These are phyloP conservation scores for Schizopygopsis pylzovi DNA, from an alignment of 2,797 vertebrate species.

Conservation along the genomic window DNA sequence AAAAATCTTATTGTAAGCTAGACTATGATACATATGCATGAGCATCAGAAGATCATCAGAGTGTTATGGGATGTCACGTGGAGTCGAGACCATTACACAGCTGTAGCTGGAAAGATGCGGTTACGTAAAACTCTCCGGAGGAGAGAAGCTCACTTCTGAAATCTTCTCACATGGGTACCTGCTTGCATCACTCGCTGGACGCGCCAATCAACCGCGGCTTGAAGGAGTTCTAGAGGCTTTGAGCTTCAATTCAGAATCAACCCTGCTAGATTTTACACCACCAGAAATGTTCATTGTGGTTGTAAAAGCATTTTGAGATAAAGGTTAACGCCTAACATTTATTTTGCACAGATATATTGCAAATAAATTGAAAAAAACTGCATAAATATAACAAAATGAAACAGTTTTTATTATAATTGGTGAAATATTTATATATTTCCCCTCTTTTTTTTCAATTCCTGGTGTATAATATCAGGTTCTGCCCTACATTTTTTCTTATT, in stretches of 20 bases:
- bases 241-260: not conserved
- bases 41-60: conserved; percentile 4
- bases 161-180: not conserved
- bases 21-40: not conserved
- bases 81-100: conserved; percentile 4
- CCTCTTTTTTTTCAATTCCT: not conserved
- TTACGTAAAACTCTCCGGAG: conserved; percentile 50
- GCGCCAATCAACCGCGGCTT: not conserved
- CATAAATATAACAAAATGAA: not conserved
- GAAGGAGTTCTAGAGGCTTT: not conserved
- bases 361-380: not conserved
- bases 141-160: conserved; percentile 15
- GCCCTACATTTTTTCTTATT: not conserved
- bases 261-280: not conserved
- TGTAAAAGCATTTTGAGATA: not conserved
- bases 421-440: not conserved
- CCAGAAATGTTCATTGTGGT: not conserved
- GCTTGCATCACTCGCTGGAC: not conserved
- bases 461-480: not conserved
- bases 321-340: not conserved
- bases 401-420: not conserved
- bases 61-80: conserved; percentile 12
- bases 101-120: conserved; percentile 16
- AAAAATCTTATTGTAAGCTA: not conserved
- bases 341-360: not conserved